These are phyloP conservation scores for Andrena bucephala DNA, from an alignment of 2,888 invertebrate species.

Conservation along the genomic window DNA sequence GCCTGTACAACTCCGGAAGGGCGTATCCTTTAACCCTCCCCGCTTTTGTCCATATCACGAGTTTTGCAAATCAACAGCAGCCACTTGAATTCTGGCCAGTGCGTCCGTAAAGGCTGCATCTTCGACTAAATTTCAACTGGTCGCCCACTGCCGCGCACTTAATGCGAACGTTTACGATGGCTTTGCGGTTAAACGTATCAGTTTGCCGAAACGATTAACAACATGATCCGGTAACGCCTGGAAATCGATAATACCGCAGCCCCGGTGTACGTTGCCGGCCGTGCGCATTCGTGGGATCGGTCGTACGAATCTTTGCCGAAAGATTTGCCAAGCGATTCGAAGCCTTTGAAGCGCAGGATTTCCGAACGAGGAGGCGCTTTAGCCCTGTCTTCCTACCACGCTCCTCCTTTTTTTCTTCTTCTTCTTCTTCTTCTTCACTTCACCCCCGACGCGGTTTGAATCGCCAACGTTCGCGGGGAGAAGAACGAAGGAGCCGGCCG, in stretches of 20 bases:
- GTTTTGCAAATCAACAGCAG: background rate
- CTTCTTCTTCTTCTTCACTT: background rate
- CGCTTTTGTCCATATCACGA: background rate
- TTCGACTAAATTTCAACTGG: background rate
- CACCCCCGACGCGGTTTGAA: slow-evolving; percentile 9
- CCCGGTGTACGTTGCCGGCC: background rate
- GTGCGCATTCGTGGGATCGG: background rate
- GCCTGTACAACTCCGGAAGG: background rate
- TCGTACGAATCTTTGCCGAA: background rate
- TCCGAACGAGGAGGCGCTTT: background rate
- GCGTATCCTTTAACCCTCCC: too few relatives aligned
- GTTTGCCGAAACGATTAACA: slow-evolving; percentile 43
- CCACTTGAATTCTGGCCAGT: background rate
- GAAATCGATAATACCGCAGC: slow-evolving; percentile 46
- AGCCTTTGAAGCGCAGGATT: background rate
- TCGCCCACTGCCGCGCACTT: background rate
- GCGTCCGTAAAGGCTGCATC: background rate
- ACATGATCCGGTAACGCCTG: slow-evolving; percentile 33
- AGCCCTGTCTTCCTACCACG: background rate
- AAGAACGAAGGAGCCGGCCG: slow-evolving; percentile 7
- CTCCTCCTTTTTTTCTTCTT: too few relatives aligned
- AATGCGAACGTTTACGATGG: slow-evolving; percentile 44
- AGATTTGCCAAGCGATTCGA: background rate
- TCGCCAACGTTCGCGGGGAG: slow-evolving; percentile 1
- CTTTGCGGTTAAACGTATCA: slow-evolving; percentile 48